Evolutionary conservation across 2,888 invertebrate genomes (phyloP).

Genomic region (Neria commutata): DNA sequence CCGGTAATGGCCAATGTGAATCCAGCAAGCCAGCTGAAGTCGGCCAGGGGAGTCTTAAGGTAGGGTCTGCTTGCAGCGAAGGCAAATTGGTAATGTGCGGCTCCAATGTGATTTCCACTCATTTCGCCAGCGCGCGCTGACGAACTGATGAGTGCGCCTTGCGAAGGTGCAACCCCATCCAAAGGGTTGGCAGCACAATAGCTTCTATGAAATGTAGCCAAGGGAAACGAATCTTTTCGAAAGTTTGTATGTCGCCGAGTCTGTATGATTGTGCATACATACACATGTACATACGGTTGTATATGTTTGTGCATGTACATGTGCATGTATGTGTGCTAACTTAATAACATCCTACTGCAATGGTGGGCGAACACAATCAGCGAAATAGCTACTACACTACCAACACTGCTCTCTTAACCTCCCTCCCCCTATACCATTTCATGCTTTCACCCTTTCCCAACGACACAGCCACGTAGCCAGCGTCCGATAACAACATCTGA

Average conservation of each 20-base stretch:
- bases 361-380: constrained; percentile 18
- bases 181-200: constrained; percentile 13
- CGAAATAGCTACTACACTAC: background rate
- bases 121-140: background rate
- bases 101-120: background rate
- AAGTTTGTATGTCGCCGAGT: constrained; percentile 10
- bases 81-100: background rate
- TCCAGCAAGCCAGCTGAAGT: background rate
- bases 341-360: constrained; percentile 16
- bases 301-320: too few species aligned
- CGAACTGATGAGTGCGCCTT: too few species aligned
- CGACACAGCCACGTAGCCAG: constrained; percentile 7
- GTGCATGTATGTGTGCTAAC: constrained; percentile 16
- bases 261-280: too few species aligned
- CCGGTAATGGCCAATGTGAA: background rate
- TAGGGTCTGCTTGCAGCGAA: too few species aligned
- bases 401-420: background rate
- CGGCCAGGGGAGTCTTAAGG: too few species aligned
- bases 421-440: constrained; percentile 7
- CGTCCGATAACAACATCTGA: constrained; percentile 38
- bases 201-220: constrained; percentile 19
- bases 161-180: background rate
- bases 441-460: constrained; percentile 1
- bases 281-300: too few species aligned
- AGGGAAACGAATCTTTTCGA: constrained; percentile 21